Evolutionary conservation across 2,888 invertebrate genomes (phyloP).

Genomic region (Lithophane ornitopus): DNA sequence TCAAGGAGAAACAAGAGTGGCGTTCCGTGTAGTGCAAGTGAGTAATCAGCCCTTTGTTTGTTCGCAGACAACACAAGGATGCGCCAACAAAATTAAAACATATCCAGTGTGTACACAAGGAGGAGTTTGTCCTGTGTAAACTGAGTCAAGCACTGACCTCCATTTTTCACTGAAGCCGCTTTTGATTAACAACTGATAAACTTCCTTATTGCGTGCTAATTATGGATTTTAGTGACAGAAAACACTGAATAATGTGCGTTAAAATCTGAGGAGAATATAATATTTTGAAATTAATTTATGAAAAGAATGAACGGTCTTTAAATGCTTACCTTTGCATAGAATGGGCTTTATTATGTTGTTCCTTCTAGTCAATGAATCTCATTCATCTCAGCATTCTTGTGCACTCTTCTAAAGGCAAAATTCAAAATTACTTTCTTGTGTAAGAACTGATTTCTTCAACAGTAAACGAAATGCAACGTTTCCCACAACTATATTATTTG

Average conservation of each 20-base stretch:
- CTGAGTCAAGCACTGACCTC: conserved; percentile 74
- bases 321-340: neutral
- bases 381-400: too few relatives aligned
- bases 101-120: conserved; percentile 70
- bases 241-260: conserved; percentile 45
- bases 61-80: conserved; percentile 71
- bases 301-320: conserved; percentile 35
- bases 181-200: conserved; percentile 68
- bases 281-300: conserved; percentile 30
- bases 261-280: conserved; percentile 13
- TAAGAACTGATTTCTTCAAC: conserved; percentile 1
- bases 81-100: conserved; percentile 73
- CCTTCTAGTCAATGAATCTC: neutral
- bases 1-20: conserved; percentile 80
- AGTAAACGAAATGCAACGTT: conserved; percentile 8
- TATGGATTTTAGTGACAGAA: conserved; percentile 55
- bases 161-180: conserved; percentile 65
- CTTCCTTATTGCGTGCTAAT: conserved; percentile 65
- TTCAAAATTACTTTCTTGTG: conserved; percentile 3
- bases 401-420: neutral
- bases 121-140: conserved; percentile 70
- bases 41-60: conserved; percentile 78
- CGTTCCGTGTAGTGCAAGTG: conserved; percentile 79
- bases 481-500: conserved; percentile 44
- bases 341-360: neutral